These are phyloP conservation scores for Nemapogon koenigi DNA, from an alignment of 2,888 invertebrate species.

Conservation along the genomic window DNA sequence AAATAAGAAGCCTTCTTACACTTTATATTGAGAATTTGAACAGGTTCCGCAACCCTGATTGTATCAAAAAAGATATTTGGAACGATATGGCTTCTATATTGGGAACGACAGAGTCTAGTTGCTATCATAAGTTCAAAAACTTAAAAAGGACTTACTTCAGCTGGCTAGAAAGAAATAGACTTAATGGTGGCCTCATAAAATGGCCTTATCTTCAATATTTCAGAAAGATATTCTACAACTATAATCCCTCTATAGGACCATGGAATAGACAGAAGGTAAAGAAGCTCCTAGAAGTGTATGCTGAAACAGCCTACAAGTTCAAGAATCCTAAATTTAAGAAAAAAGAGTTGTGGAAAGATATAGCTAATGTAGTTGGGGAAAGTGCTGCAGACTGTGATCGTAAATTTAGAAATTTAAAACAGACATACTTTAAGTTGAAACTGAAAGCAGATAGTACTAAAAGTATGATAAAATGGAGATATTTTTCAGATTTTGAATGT, in stretches of 20 bases:
- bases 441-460: slow-evolving; percentile 31
- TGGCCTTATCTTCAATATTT: slow-evolving; percentile 51
- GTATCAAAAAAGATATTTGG: slow-evolving; percentile 50
- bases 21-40: slow-evolving; percentile 44
- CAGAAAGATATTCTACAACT: slow-evolving; percentile 47
- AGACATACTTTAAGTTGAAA: slow-evolving; percentile 44
- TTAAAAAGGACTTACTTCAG: slow-evolving; percentile 47
- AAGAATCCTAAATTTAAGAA: slow-evolving; percentile 42
- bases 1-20: slow-evolving; percentile 34
- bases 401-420: slow-evolving; percentile 51
- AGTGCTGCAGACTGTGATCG: slow-evolving; percentile 37
- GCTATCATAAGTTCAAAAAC: slow-evolving; percentile 53
- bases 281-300: slow-evolving; percentile 36
- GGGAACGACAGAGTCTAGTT: slow-evolving; percentile 44
- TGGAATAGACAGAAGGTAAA: slow-evolving; percentile 43
- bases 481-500: slow-evolving; percentile 43
- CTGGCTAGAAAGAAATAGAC: slow-evolving; percentile 35
- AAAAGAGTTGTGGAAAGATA: slow-evolving; percentile 49
- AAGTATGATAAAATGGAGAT: slow-evolving; percentile 41
- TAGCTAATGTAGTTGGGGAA: slow-evolving; percentile 35
- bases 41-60: slow-evolving; percentile 34
- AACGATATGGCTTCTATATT: slow-evolving; percentile 40
- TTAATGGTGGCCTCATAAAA: slow-evolving; percentile 35
- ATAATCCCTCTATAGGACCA: slow-evolving; percentile 31
- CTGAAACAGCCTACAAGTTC: slow-evolving; percentile 42